phyloP scores from a whole-genome alignment of 2,113 vertebrate species.

The Zosterops borbonicus region DNA sequence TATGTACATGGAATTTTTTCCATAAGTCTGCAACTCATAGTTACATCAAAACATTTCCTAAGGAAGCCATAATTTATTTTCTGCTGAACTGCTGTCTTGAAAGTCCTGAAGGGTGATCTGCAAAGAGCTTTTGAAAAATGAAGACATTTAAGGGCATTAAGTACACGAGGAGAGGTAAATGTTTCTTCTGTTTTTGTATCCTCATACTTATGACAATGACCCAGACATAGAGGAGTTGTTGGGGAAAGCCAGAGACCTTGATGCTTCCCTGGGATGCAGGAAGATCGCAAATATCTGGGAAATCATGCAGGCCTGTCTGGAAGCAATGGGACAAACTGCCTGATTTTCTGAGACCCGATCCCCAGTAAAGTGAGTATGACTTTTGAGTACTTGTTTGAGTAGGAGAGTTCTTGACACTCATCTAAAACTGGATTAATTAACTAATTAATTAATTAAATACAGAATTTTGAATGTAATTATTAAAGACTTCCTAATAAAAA shows the following conservation, averaged over 20 bases:
- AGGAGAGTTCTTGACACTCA: neutral
- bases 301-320: neutral
- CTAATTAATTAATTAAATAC: neutral
- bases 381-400: rapidly evolving
- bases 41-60: neutral
- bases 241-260: neutral
- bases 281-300: neutral
- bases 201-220: rapidly evolving
- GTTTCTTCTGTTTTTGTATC: neutral
- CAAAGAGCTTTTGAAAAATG: neutral
- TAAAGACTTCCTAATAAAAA: neutral
- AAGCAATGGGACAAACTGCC: neutral
- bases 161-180: neutral
- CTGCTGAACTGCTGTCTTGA: neutral
- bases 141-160: neutral
- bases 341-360: neutral
- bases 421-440: neutral
- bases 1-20: neutral
- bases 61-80: neutral
- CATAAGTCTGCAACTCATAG: neutral
- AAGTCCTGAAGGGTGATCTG: neutral
- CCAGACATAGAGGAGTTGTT: neutral
- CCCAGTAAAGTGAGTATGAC: neutral
- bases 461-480: neutral
- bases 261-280: neutral